A percentile compares a stretch with the other conserved stretches of the same genome.
Conservation (phyloP, 2,797 vertebrate species). For the Zenarchopterus dispar region DNA sequence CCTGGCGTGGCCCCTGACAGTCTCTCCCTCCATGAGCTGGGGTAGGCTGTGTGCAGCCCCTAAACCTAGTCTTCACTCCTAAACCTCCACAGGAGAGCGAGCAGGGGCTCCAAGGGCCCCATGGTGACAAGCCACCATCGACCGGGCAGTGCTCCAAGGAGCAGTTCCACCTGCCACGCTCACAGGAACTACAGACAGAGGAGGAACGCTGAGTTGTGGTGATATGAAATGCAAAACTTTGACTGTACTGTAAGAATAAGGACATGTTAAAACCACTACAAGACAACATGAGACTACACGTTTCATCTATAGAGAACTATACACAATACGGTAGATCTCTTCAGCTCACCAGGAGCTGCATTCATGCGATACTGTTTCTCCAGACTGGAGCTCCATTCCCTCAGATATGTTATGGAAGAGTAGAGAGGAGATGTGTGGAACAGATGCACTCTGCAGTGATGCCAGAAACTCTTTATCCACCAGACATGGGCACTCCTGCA, state of each 20-base stretch:
- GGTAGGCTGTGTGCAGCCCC: slow-evolving; percentile 77
- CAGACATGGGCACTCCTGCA: slow-evolving; percentile 86
- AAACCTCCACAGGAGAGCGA: slow-evolving; percentile 87
- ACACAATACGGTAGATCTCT: too few relatives aligned
- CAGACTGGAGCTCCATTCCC: slow-evolving; percentile 81
- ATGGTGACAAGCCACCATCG: slow-evolving; percentile 77
- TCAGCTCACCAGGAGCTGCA: slow-evolving; percentile 86
- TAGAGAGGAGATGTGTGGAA: slow-evolving; percentile 32
- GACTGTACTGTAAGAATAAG: too few relatives aligned
- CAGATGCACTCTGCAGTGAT: slow-evolving; percentile 68
- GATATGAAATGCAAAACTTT: neutral
- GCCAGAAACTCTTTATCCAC: slow-evolving; percentile 77
- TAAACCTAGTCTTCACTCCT: slow-evolving; percentile 82
- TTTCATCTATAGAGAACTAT: too few relatives aligned
- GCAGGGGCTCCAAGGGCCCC: slow-evolving; percentile 86
- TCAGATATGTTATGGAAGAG: slow-evolving; percentile 65
- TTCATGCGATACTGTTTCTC: slow-evolving; percentile 74
- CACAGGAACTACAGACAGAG: slow-evolving; percentile 78
- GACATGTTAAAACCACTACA: too few relatives aligned
- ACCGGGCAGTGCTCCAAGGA: slow-evolving; percentile 75
- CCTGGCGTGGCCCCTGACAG: slow-evolving; percentile 79
- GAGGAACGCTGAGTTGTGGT: neutral
- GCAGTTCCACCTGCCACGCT: slow-evolving; percentile 85
- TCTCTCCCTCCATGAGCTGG: slow-evolving; percentile 77
- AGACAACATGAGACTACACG: too few relatives aligned